Percentiles rank a stretch among this genome's conserved stretches.
Evolutionary conservation across 1,140 invertebrate genomes (phyloP).

Genomic region (Panonychus citri): DNA sequence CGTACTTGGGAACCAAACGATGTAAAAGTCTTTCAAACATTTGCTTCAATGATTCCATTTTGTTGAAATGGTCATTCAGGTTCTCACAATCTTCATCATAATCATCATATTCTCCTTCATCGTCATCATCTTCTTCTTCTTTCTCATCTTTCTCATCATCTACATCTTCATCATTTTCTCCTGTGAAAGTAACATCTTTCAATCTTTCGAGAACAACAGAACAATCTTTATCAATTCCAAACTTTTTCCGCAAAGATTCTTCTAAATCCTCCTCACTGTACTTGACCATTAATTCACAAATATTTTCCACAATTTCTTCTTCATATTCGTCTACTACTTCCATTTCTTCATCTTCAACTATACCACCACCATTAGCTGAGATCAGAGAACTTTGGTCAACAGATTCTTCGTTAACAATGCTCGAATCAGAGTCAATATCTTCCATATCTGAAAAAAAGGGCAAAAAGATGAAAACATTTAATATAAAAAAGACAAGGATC

Average conservation of each 20-base stretch:
- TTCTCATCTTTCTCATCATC: too few species aligned
- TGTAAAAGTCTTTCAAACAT: neutral
- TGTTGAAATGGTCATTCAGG: neutral
- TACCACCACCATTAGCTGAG: too few species aligned
- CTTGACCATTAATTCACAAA: too few species aligned
- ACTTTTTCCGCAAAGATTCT: neutral
- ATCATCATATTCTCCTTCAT: too few species aligned
- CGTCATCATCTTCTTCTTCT: too few species aligned
- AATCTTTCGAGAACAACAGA: neutral
- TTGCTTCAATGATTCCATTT: constrained; percentile 2
- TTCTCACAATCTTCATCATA: too few species aligned
- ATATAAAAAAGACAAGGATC: neutral
- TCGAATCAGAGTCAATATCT: neutral
- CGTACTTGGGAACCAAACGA: neutral
- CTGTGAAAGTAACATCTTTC: neutral
- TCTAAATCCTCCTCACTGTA: neutral
- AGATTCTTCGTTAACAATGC: too few species aligned
- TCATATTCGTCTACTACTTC: neutral
- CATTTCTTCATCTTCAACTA: neutral
- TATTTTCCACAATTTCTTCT: too few species aligned
- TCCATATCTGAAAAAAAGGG: neutral
- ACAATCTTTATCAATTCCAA: neutral
- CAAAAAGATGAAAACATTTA: neutral
- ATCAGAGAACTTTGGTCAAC: neutral
- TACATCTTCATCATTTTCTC: too few species aligned